Conservation (phyloP, 2,113 vertebrate species). For the Numenius arquata region DNA sequence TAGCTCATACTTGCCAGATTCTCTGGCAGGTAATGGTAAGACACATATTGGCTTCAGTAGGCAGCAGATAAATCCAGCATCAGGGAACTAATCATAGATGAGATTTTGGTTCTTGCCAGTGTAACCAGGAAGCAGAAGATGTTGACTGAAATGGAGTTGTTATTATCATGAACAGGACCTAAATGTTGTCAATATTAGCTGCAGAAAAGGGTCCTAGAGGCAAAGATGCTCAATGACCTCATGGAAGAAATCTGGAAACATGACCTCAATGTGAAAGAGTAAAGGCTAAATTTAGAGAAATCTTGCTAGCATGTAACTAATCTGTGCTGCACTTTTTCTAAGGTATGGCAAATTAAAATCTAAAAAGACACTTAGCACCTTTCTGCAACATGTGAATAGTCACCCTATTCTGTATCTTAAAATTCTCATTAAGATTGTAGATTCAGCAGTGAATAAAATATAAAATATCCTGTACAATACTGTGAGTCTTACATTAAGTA, state of each 20-base stretch:
- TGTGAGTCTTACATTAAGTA: conserved; percentile 7
- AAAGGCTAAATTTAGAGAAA: not conserved
- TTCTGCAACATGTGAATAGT: not conserved
- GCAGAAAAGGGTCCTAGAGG: not conserved
- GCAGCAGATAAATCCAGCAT: not conserved
- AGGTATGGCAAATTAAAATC: not conserved
- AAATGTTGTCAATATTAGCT: not conserved
- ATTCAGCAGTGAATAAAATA: not conserved
- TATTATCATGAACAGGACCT: not conserved
- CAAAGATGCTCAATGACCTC: not conserved
- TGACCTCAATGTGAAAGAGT: not conserved
- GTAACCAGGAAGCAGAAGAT: not conserved
- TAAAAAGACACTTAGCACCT: not conserved
- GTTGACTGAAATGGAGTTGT: not conserved
- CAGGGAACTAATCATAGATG: not conserved
- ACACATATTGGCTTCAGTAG: not conserved
- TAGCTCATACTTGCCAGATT: not conserved
- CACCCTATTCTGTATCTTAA: not conserved
- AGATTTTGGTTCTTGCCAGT: not conserved
- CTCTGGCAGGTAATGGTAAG: not conserved
- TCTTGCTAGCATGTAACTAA: not conserved
- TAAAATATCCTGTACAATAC: not conserved
- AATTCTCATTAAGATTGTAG: conserved; percentile 18
- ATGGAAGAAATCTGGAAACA: not conserved
- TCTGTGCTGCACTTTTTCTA: not conserved